These are phyloP conservation scores for Lasioglossum albipes DNA, from an alignment of 1,140 invertebrate species.

Conservation along the genomic window DNA sequence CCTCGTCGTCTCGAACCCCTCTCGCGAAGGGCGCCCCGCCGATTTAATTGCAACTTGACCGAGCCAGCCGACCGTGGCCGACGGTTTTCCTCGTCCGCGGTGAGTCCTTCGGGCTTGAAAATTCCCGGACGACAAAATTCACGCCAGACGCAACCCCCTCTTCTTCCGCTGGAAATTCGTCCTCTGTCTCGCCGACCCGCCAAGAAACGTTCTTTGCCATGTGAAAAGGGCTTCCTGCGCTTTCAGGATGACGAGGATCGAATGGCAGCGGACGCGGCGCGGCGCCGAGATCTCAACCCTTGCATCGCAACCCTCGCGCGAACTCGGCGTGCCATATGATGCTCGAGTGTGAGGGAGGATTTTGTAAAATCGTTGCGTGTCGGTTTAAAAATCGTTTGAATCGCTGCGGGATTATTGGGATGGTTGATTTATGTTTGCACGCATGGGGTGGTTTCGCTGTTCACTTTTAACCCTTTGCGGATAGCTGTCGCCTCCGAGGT, in stretches of 20 bases:
- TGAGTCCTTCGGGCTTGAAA: slow-evolving; percentile 33
- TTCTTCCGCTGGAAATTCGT: slow-evolving; percentile 14
- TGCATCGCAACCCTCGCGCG: background rate
- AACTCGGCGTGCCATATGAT: too few species aligned
- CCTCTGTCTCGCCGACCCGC: background rate
- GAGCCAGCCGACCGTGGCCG: slow-evolving; percentile 36
- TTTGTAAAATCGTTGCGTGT: too few species aligned
- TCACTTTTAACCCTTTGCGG: too few species aligned
- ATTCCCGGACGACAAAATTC: background rate
- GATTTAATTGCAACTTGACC: slow-evolving; percentile 69
- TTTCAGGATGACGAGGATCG: background rate
- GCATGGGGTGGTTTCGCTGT: too few species aligned
- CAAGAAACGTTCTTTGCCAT: background rate
- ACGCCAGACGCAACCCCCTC: background rate
- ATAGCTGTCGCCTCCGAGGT: too few species aligned
- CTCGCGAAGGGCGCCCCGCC: slow-evolving; percentile 20
- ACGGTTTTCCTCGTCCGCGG: slow-evolving; percentile 4
- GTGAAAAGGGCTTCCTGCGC: background rate
- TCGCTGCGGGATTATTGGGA: too few species aligned
- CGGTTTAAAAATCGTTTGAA: too few species aligned
- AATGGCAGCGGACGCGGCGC: background rate
- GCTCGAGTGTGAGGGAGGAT: too few species aligned
- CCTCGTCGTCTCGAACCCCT: background rate
- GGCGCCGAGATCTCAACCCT: background rate
- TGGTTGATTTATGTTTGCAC: too few species aligned